Evolutionary conservation across 2,797 vertebrate species (phyloP), one percentile per base, ranked within the genome.

Genomic region (Gallinago solitaria): DNA sequence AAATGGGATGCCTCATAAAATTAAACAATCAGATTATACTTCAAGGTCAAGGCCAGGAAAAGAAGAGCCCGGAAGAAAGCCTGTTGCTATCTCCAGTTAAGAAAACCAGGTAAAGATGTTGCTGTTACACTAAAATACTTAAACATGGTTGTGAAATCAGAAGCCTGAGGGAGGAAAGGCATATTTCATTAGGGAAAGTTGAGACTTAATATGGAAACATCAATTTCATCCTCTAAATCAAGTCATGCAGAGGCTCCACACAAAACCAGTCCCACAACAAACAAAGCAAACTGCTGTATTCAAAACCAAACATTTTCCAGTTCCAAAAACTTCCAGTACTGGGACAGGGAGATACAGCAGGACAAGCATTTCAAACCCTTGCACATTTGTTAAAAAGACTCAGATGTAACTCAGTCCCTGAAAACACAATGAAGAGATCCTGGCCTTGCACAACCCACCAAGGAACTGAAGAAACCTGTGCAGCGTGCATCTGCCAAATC

Each of bases 11-110:
- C 71, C 47, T 97, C 90, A 88, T 92, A 92, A 96, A 97, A 96
- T 96, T 89, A 95, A 97, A 87, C 80, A 97, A 93, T 83, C 73
- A 75, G 51, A 93, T 84, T 87, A 37, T 47, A 95, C 47, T 75
- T 96, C 94, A 97, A 97, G 92, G 89, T 97, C 92, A 96, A 97
- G 78, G 81, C 83, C 64, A 79, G 25, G 30, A 64, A 83, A 53
- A 32, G 8, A 83, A 73, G 25, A 67, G 69, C 76, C 57, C 53
- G 65, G 28, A 80, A 65, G 39, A 83, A 96, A 91, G 82, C 77
- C 78, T 78, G 25, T 37, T 63, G 30, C 63, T 45, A 41, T 50
- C 74, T 74, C 67, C 19, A 76, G 25, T 91, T 90, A 76, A 45
- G 64, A 95, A 86, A 86, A 85, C 16, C 57, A 23, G 35, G 88